These are phyloP conservation scores for Pherbina coryleti DNA, from an alignment of 2,888 invertebrate species.

Conservation along the genomic window DNA sequence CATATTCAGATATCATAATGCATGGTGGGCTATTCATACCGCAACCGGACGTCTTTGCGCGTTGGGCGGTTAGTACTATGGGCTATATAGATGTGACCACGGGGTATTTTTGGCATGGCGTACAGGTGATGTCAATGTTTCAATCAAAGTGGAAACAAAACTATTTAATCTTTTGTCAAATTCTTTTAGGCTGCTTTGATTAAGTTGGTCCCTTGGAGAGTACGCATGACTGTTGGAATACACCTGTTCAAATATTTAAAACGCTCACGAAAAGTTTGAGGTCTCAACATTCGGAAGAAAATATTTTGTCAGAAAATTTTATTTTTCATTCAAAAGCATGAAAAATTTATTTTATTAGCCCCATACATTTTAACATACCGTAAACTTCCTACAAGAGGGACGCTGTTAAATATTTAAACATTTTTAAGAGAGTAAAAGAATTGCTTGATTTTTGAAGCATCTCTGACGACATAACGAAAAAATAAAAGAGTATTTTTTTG, in stretches of 20 bases:
- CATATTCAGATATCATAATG: slow-evolving; percentile 79
- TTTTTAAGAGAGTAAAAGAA: too few relatives aligned
- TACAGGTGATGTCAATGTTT: slow-evolving; percentile 74
- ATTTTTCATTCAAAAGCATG: too few relatives aligned
- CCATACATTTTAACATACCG: too few relatives aligned
- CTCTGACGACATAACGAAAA: too few relatives aligned
- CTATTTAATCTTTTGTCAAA: neutral
- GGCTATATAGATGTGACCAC: slow-evolving; percentile 84
- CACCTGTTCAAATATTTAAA: neutral
- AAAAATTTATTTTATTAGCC: too few relatives aligned
- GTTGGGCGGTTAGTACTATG: slow-evolving; percentile 80
- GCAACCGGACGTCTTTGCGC: slow-evolving; percentile 76
- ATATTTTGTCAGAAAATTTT: too few relatives aligned
- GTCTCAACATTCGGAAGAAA: too few relatives aligned
- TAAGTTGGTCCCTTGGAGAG: neutral
- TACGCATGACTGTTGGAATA: neutral
- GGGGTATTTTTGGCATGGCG: slow-evolving; percentile 90
- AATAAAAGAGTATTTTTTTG: too few relatives aligned
- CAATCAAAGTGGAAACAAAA: neutral
- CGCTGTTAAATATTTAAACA: too few relatives aligned
- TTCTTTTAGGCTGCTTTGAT: neutral
- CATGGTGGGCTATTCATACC: slow-evolving; percentile 75
- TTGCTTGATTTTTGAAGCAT: too few relatives aligned
- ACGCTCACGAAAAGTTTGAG: neutral
- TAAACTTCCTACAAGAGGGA: too few relatives aligned